A percentile compares a stretch with the other conserved stretches of the same genome.
Conservation (phyloP, 23 tunicate species). For the Clavelina lepadiformis region DNA sequence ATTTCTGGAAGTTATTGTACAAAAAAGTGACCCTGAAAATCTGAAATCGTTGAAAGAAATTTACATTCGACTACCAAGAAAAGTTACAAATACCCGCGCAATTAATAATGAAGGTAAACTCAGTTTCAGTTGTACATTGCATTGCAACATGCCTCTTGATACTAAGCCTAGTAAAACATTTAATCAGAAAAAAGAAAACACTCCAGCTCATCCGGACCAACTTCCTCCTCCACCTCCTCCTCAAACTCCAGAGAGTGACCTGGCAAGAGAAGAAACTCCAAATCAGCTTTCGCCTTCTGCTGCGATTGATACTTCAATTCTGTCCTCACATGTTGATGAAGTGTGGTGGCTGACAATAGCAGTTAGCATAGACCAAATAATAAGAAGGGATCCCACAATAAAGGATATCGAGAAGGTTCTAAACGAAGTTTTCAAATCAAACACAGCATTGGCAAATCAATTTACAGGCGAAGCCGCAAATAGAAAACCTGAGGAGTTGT, state of each 20-base stretch:
- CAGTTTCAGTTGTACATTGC: background rate
- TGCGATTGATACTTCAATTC: background rate
- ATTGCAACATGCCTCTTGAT: background rate
- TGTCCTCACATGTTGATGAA: background rate
- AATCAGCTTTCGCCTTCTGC: background rate
- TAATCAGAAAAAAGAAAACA: background rate
- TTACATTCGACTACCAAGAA: slow-evolving; percentile 34
- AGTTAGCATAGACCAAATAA: slow-evolving; percentile 21
- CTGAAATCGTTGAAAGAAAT: slow-evolving; percentile 1
- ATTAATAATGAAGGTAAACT: background rate
- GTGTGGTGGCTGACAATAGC: slow-evolving; percentile 57
- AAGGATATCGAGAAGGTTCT: slow-evolving; percentile 23
- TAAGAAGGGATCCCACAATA: slow-evolving; percentile 73
- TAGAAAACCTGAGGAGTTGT: no score
- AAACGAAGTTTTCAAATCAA: background rate
- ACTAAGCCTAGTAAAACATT: background rate
- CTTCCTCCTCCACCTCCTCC: slow-evolving; percentile 63
- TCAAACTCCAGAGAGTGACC: slow-evolving; percentile 45
- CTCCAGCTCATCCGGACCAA: background rate
- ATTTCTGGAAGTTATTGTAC: slow-evolving; percentile 52
- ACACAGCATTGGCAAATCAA: no score
- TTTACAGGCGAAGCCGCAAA: no score
- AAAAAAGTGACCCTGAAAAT: slow-evolving; percentile 1
- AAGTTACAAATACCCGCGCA: slow-evolving; percentile 14
- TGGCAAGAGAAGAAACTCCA: background rate